Base-by-base conservation (phyloP, 1,140 invertebrate genomes). In the Uloborus diversus region DNA sequence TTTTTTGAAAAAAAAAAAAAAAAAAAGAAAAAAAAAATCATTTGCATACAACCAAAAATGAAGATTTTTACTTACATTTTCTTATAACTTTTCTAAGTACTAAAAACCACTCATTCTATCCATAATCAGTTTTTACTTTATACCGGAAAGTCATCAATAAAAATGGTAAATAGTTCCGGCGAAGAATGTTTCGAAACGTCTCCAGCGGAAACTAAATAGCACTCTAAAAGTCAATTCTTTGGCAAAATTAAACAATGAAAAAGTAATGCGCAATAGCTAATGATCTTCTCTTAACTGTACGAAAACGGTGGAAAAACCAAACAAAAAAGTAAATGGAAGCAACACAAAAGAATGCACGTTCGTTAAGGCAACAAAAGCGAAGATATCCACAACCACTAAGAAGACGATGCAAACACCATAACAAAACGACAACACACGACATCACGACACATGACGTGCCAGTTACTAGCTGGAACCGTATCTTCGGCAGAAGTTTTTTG, bases 391-490 rank as follows among this genome's bases (percentile, higher is more conserved):
- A 59, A 7, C 9, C 56, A 3, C 25, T n/a, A 4, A 28, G 51
- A 7, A 59, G 56, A 59, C 56, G 9, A 25, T 13, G 28, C n/a
- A 28, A 25, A 59, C 25, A 30, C 25, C 56, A 13, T 25, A 13
- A 28, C 56, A 25, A 42, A 13, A 28, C 23, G 56, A 28, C 56
- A 28, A 25, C 25, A n/a, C 14, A 53, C 14, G 23, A 14, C 14
- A 53, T 23, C 56, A 59, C 56, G 56, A 59, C 4, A 59, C 9
- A 30, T 59, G 25, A 13, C 56, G 56, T 59, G 56, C n/a, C 56
- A 13, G 56, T 59, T 25, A 42, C 37, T 42, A 13, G 9, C 37
- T 42, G 37, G 9, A 9, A n/a, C 37, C 17, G 37, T 42, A 17
- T 42, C 37, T 42, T 42, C 37, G 37, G 17, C 9, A 42, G 37